Evolutionary conservation across 1,140 invertebrate species (phyloP), one percentile per base, ranked within the genome.

Genomic region (Chrysopa pallens): DNA sequence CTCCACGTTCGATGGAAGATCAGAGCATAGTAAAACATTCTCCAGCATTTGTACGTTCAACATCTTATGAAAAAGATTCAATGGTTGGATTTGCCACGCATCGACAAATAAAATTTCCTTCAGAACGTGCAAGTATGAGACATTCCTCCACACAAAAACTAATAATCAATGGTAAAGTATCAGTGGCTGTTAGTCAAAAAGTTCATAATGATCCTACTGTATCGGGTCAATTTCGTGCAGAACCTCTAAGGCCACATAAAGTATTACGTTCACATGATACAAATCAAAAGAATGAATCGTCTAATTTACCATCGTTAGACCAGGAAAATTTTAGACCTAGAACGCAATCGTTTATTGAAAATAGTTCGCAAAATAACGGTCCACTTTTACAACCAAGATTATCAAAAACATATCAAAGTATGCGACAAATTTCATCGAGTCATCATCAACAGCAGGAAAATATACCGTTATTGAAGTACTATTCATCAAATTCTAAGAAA

Each of bases 141-240:
- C 64, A 63, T 37, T 56, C 65, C 5, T 56, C 62, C 0, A 54
- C 62, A 1, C 64, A 67, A 40, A 67, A 68, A 45, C 52, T 68
- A 8, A 28, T 64, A 39, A 51, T 70, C 6, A 70, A 70, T 48
- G 69, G 67, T 4, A 64, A 64, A 45, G 57, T 55, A 7, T 52
- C 62, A 0, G 47, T 55, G 6, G 53, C 62, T 0, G 48, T 61
- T 3, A 63, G 63, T 47, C 57, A 60, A 43, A 58, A 59, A 46
- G 48, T 55, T 31, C 15, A 49, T 0, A 53, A 51, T 43, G 8
- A 9, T 33, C 8, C 8, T 33, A 47, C 50, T 8, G 9, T 52
- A 11, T 47, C 50, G 8, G 53, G 55, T 23, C 50, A 51, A 15
- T 54, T 52, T 43, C 46, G 51, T 17, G 47, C 52, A 1, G 55